A percentile compares a stretch with the other conserved stretches of the same genome.
Conservation (phyloP, 2,888 invertebrate species). For the Sturmia bella region DNA sequence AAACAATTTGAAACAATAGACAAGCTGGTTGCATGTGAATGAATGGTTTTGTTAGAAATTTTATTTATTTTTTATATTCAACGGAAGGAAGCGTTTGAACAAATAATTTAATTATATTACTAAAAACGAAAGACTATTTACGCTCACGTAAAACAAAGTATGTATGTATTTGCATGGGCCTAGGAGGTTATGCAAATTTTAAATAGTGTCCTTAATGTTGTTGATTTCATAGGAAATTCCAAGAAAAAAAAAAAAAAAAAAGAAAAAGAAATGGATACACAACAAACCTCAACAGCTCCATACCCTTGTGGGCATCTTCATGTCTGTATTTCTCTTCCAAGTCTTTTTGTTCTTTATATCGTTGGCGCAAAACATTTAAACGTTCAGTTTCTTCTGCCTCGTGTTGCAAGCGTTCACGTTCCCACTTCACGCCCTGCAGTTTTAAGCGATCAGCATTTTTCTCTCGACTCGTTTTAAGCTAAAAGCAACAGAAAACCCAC, state of each 20-base stretch:
- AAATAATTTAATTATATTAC: conserved; percentile 9
- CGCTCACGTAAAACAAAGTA: background rate
- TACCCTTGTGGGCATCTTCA: conserved; percentile 79
- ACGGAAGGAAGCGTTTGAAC: conserved; percentile 57
- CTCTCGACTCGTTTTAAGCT: conserved; percentile 81
- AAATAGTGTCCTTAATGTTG: too few relatives aligned
- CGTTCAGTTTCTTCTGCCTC: conserved; percentile 78
- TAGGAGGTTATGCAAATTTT: too few relatives aligned
- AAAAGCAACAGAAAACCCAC: too few relatives aligned
- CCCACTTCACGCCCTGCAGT: conserved; percentile 81
- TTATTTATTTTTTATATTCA: background rate
- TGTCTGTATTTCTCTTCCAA: conserved; percentile 77
- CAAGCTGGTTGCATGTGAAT: background rate
- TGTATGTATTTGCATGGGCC: too few relatives aligned
- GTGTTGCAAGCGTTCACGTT: conserved; percentile 78
- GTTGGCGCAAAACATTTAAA: conserved; percentile 74
- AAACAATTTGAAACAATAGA: conserved; percentile 21
- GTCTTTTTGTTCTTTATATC: conserved; percentile 74
- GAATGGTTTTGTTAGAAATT: conserved; percentile 4
- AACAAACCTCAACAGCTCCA: conserved; percentile 80
- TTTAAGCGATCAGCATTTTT: conserved; percentile 80
- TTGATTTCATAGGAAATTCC: background rate
- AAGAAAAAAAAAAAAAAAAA: background rate
- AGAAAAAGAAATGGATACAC: background rate
- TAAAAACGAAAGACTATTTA: background rate